Conservation (phyloP, 2,113 vertebrate species). For the Chamaetylas fuelleborni region DNA sequence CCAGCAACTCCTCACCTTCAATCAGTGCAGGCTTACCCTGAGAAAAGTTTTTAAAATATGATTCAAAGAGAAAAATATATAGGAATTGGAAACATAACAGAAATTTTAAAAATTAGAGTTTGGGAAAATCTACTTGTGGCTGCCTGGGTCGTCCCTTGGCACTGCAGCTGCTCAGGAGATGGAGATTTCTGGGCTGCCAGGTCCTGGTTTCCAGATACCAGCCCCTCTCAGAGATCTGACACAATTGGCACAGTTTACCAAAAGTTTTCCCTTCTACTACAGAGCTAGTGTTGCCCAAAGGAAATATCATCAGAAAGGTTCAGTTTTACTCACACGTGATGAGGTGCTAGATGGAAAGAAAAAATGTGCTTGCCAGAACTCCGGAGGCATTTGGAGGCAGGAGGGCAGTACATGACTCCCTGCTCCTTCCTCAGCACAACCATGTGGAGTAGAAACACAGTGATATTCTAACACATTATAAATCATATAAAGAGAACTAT, state of each 20-base stretch:
- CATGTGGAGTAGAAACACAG: neutral
- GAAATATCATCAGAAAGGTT: neutral
- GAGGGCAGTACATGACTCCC: accelerated
- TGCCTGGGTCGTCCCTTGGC: neutral
- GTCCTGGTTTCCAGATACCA: neutral
- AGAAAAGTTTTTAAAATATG: neutral
- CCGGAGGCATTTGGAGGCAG: neutral
- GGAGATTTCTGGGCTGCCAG: accelerated
- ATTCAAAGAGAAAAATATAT: neutral
- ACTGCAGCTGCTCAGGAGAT: neutral
- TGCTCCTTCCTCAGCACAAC: neutral
- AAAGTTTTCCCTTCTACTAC: neutral
- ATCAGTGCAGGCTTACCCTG: neutral
- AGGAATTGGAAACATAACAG: neutral
- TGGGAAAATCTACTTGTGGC: neutral
- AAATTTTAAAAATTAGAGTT: neutral
- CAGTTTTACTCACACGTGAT: neutral
- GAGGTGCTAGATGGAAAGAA: neutral
- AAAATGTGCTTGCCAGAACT: neutral
- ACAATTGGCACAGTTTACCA: neutral
- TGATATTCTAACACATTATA: neutral
- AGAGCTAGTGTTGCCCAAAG: neutral
- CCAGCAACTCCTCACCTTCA: neutral
- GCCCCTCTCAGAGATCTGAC: neutral
- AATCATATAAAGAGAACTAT: neutral